Conservation (phyloP, 1,140 invertebrate genomes). For the Drosophila miranda region DNA sequence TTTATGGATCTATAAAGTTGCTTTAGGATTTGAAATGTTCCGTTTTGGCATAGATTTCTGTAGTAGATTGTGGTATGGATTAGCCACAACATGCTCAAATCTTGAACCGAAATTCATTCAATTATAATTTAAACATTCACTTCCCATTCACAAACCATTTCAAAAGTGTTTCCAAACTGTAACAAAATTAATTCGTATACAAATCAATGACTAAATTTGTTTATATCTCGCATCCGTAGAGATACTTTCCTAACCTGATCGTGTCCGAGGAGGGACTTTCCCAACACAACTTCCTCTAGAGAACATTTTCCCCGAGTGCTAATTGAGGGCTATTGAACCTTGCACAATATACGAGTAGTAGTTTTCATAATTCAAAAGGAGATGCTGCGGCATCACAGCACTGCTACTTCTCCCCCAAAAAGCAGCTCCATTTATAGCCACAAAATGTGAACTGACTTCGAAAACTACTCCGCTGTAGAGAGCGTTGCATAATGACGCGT, state of each 20-base stretch:
- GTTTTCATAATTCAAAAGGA: slow-evolving; percentile 62
- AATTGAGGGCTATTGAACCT: slow-evolving; percentile 71
- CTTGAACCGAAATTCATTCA: too few relatives aligned
- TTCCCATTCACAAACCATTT: too few relatives aligned
- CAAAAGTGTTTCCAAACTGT: too few relatives aligned
- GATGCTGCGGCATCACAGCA: slow-evolving; percentile 1
- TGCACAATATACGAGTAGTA: slow-evolving; percentile 54
- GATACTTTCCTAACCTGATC: not conserved
- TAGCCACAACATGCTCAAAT: too few relatives aligned
- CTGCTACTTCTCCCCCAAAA: slow-evolving; percentile 43
- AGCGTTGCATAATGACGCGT: slow-evolving; percentile 63
- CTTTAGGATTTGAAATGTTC: too few relatives aligned
- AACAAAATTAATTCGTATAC: too few relatives aligned
- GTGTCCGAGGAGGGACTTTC: slow-evolving; percentile 18
- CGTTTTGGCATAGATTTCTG: too few relatives aligned
- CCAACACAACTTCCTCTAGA: slow-evolving; percentile 36
- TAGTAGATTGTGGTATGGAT: too few relatives aligned
- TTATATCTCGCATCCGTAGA: too few relatives aligned
- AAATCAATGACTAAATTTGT: too few relatives aligned
- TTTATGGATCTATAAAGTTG: too few relatives aligned
- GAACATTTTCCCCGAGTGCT: slow-evolving; percentile 21
- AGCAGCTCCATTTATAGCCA: slow-evolving; percentile 67
- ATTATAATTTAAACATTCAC: too few relatives aligned
- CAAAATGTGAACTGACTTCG: slow-evolving; percentile 70
- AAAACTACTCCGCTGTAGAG: slow-evolving; percentile 41